Base-by-base conservation (phyloP, 2,888 invertebrate species). In the Adineta ricciae region DNA sequence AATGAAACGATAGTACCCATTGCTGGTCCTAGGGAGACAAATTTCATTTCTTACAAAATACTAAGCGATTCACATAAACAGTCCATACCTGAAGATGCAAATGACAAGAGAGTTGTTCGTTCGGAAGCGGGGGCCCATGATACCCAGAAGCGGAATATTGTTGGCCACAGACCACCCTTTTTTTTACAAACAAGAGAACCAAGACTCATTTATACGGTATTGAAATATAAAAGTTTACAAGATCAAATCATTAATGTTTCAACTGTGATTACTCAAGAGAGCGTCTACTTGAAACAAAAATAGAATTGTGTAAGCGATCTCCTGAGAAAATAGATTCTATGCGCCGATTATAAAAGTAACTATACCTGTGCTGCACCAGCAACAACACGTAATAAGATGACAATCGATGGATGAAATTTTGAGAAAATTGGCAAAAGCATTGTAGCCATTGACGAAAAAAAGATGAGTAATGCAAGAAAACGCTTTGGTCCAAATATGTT, bases 81-180 rank as follows among this genome's bases (percentile, higher is more conserved):
- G 16, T 16, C 3, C 32, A 24, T 78, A 78, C 83, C 83, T 14
- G 83, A n/a, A 46, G 38, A 50, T 24, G 1, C 38, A 50, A 83
- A 32, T 52, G 52, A 54, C 0, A 83, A 8, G 14, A 83, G 36
- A 54, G 50, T 50, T 52, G 52, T 83, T 52, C 50, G 50, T 56
- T 83, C 83, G 1, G n/a, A 1, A 14, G 36, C 38, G 49, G 83
- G 83, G 9, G 50, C 83, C 83, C 83, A 83, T 36, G 24, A 24
- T 24, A 50, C 8, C 49, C 50, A 49, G n/a, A 83, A 50, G 11
- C 78, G 78, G 41, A 78, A 78, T 41, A 78, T 38, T 78, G 78
- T 78, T 41, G 78, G 78, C 78, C 78, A 78, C 8, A 78, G 38
- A 78, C 78, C 38, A 41, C 78, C 78, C 78, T 78, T 32, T 27